Conservation (phyloP, 2,113 vertebrate species). For the Brachyhypopomus gauderio region DNA sequence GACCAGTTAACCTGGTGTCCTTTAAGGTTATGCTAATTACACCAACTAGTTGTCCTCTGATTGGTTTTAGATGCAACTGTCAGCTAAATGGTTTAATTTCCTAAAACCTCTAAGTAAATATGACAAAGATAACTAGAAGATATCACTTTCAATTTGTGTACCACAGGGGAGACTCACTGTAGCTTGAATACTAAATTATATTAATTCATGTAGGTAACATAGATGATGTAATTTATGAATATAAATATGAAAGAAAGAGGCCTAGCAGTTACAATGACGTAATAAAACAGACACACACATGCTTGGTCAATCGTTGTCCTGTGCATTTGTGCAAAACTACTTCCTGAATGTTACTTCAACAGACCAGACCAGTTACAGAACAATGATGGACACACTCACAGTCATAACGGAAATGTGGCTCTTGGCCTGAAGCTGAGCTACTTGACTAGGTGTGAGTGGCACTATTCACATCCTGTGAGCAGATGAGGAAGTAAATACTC, state of each 20-base stretch:
- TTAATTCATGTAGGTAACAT: background rate
- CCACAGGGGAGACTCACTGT: background rate
- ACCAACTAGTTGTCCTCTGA: too few species aligned
- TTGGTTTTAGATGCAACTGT: background rate
- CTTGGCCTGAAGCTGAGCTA: slow-evolving; percentile 14
- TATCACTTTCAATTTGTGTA: background rate
- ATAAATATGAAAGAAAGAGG: background rate
- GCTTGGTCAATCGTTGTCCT: slow-evolving; percentile 13
- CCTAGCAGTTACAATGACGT: background rate
- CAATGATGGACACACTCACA: background rate
- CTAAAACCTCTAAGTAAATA: background rate
- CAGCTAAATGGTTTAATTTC: background rate
- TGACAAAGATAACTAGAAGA: background rate
- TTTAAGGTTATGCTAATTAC: background rate
- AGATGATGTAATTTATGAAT: background rate
- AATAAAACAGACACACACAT: background rate
- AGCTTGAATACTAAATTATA: background rate
- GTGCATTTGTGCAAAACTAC: slow-evolving; percentile 11
- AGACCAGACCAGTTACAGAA: background rate
- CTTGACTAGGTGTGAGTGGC: slow-evolving; percentile 23
- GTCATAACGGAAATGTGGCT: background rate
- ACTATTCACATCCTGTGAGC: slow-evolving; percentile 53
- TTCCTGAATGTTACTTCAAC: slow-evolving; percentile 23
- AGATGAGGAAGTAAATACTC: slow-evolving; percentile 50
- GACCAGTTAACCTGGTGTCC: background rate